Conservation (phyloP, 2,113 vertebrate genomes). For the Ictalurus furcatus region DNA sequence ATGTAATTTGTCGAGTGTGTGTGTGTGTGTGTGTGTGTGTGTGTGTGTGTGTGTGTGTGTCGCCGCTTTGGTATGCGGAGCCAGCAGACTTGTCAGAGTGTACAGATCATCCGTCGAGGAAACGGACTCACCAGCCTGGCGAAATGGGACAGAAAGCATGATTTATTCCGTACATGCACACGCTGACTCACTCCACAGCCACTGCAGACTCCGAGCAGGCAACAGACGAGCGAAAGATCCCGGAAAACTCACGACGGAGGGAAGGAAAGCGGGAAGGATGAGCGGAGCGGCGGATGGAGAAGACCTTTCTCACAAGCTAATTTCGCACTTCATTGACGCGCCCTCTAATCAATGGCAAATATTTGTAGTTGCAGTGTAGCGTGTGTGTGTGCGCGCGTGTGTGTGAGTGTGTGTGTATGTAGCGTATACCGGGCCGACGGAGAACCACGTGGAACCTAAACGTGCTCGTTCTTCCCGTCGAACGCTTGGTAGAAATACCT, state of each 20-base stretch:
- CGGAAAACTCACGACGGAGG: constrained; percentile 17
- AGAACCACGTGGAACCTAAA: background rate
- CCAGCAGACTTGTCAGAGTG: constrained; percentile 50
- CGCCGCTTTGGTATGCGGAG: constrained; percentile 47
- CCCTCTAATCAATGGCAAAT: constrained; percentile 60
- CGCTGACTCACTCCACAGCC: constrained; percentile 24
- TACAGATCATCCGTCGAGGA: constrained; percentile 40
- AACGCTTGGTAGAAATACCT: background rate
- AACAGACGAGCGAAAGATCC: constrained; percentile 30
- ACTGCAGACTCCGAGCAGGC: constrained; percentile 28
- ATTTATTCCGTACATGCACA: constrained; percentile 54
- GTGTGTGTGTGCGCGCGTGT: no score
- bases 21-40: background rate
- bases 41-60: constrained; percentile 2
- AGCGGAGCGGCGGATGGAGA: constrained; percentile 18
- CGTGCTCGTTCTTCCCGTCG: background rate
- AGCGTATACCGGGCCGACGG: background rate
- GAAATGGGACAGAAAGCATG: constrained; percentile 59
- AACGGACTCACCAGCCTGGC: constrained; percentile 48
- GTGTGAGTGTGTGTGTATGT: background rate
- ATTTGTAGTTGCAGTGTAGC: constrained; percentile 45
- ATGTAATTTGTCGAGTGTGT: background rate
- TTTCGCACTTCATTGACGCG: constrained; percentile 58
- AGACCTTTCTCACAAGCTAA: constrained; percentile 51
- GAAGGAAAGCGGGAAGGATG: background rate